Evolutionary conservation across 2,797 vertebrate species (phyloP).

Genomic region (Eulemur rubriventer): DNA sequence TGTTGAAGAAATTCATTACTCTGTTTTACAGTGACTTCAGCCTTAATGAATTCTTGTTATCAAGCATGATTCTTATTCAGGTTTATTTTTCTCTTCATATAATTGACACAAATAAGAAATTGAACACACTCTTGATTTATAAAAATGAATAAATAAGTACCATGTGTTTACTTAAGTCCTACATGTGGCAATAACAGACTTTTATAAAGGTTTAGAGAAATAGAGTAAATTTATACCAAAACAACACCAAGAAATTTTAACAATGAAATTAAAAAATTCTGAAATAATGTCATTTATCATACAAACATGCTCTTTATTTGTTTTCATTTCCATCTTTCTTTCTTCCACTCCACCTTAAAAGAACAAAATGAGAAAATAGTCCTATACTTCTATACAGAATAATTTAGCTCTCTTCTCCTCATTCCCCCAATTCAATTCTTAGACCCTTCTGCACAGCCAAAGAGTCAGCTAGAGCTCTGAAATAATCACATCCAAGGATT

Average conservation of each 20-base stretch:
- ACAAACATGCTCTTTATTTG: not conserved
- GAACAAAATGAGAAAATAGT: not conserved
- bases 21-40: not conserved
- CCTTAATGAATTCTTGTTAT: not conserved
- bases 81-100: not conserved
- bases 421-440: not conserved
- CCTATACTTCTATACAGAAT: not conserved
- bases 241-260: not conserved
- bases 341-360: not conserved
- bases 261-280: not conserved
- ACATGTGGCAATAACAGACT: too few species aligned
- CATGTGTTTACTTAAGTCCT: not conserved
- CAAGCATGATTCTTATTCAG: not conserved
- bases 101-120: not conserved
- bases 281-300: not conserved
- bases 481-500: not conserved
- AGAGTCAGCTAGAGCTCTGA: not conserved
- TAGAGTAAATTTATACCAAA: not conserved
- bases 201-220: not conserved
- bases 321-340: not conserved
- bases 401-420: not conserved
- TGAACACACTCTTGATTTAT: not conserved
- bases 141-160: not conserved
- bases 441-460: not conserved
- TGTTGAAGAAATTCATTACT: not conserved